Percentiles rank a stretch among this genome's conserved stretches.
phyloP scores from a whole-genome alignment of 2,888 invertebrate species.

The Trimorus sp. region DNA sequence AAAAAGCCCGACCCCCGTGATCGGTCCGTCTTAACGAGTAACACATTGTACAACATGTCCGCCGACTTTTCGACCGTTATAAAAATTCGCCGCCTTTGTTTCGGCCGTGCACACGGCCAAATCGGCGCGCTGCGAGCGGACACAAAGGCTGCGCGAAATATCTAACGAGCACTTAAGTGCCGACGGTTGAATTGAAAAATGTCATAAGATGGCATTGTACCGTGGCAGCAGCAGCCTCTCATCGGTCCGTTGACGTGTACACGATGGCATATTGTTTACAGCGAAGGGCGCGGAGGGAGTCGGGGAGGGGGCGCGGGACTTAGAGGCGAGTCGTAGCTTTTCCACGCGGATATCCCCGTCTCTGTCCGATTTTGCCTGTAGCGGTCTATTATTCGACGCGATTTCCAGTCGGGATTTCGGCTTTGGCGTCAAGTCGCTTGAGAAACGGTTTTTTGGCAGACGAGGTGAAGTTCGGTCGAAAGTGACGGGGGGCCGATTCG shows the following conservation, averaged over 20 bases:
- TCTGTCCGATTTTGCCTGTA: conserved; percentile 13
- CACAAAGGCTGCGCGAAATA: conserved; percentile 73
- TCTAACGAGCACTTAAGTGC: conserved; percentile 77
- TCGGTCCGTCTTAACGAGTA: conserved; percentile 49
- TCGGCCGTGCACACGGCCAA: conserved; percentile 60
- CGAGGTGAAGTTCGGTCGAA: no score
- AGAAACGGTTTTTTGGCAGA: no score
- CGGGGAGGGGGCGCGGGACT: neutral
- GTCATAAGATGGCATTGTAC: conserved; percentile 78
- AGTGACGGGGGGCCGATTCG: no score
- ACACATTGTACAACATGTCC: conserved; percentile 54
- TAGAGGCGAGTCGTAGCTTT: neutral
- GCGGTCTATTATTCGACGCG: conserved; percentile 2
- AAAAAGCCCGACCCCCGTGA: conserved; percentile 29
- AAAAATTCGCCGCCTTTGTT: conserved; percentile 67
- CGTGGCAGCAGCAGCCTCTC: conserved; percentile 71
- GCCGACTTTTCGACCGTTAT: conserved; percentile 69
- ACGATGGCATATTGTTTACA: conserved; percentile 79
- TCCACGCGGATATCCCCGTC: conserved; percentile 22
- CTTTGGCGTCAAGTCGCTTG: no score
- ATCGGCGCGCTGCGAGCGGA: conserved; percentile 56
- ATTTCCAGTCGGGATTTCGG: neutral
- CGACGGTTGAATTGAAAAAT: conserved; percentile 76
- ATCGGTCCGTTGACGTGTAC: conserved; percentile 78
- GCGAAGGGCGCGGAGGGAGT: conserved; percentile 70